Evolutionary conservation across 2,888 invertebrate species (phyloP), one percentile per base, ranked within the genome.

Genomic region (Eudasyphora cyanicolor): DNA sequence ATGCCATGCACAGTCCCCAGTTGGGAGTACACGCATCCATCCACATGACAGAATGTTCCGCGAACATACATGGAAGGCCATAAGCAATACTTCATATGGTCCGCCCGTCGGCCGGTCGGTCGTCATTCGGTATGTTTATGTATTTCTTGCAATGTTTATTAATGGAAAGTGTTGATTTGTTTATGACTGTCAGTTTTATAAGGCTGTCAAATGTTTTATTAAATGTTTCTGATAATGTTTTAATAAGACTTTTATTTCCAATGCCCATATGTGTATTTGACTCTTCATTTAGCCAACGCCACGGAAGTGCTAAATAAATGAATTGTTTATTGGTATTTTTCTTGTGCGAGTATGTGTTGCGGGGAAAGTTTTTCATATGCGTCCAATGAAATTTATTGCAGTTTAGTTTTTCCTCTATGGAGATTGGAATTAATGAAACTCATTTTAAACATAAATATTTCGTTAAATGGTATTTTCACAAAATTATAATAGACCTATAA

Each of bases 181-280:
- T 85, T 82, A 85, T 85, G 49, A 35, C 84, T 82, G 84, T 79
- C 84, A 82, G 79, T 77, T 85, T 85, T 79, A 85, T 85, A 75
- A 77, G 79, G 74, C 84, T 85, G 84, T 82, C 82, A 82, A 82
- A 82, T 85, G 84, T 79, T 79, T 82, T 79, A 85, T 82, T 82
- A 82, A 79, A 82, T 76, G 74, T 70, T 77, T 64, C 29, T 77
- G 82, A 77, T 82, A 82, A 85, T 85, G 54, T 76, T 82, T 79
- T 82, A 85, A 85, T 85, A 82, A 85, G 84, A 79, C 54, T 85
- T 85, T 79, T 74, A 76, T 79, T 73, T 84, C 54, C 60, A 62
- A 78, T 21, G 29, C 14, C 2, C 10, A 74, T 32, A 64, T 74
- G n/a, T 71, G 29, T 29, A 42, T 70, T 77, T 77, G n/a, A n/a